Evolutionary conservation across 2,797 vertebrate species (phyloP), one percentile per base, ranked within the genome.

Genomic region (Typhlichthys subterraneus): DNA sequence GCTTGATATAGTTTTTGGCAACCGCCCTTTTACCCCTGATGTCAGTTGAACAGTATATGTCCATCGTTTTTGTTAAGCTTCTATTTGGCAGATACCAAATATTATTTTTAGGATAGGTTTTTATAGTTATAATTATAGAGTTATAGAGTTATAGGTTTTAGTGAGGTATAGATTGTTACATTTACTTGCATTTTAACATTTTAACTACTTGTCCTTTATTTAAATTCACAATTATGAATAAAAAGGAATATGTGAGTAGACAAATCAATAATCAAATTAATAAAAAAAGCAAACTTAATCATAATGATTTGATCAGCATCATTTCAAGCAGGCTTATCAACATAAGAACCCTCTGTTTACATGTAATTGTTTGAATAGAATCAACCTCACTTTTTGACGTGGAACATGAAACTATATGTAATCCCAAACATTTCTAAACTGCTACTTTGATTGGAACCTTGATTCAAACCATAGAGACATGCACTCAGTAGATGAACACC

Each of bases 1-100:
- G 75, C 89, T 89, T 89, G 90, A 91, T 93, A 92, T 91, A 83
- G 88, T 90, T 92, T 90, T 91, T 91, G 90, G 90, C 88, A 85
- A 89, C 88, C 86, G 82, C 64, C 23, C 65, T 89, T 91, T 91
- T 83, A 85, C 85, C 76, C 68, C 89, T 84, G 84, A 89, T 91
- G 90, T 92, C 84, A 89, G 88, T 76, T 67, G 80, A 69, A 81
- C 73, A 65, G 72, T 77, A 86, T 90, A 87, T 80, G 83, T 81
- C 79, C 77, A 84, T 88, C 87, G 33, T 38, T 92, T 90, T 88
- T 91, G 87, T 89, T 88, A 82, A 81, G 81, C 82, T 83, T 75
- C 77, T 67, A 80, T 76, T 84, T 83, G 86, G 83, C 83, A 77
- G 65, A 70, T 45, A 45, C 15, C n/a, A 23, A 38, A 50, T 59